phyloP scores from a whole-genome alignment of 2,888 invertebrate species.

The Galeruca laticollis region DNA sequence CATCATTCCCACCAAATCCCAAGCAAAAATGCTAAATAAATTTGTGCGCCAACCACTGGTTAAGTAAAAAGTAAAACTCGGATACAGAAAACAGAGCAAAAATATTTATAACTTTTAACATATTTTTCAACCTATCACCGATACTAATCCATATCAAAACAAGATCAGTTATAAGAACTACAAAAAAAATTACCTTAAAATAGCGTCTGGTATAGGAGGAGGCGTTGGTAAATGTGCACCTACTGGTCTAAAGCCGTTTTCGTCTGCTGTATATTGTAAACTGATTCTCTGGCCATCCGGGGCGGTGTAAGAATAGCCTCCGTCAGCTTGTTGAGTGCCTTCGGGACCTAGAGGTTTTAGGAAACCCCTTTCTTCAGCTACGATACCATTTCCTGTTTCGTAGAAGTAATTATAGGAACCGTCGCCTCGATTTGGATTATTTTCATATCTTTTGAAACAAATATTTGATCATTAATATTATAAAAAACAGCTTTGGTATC shows the following conservation, averaged over 20 bases:
- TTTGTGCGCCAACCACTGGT: too few relatives aligned
- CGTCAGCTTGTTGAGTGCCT: constrained; percentile 65
- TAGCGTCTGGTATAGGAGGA: constrained; percentile 73
- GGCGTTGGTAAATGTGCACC: constrained; percentile 73
- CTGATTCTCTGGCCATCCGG: constrained; percentile 72
- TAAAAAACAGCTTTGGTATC: background rate
- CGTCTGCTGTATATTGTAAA: constrained; percentile 71
- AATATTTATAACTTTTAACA: too few relatives aligned
- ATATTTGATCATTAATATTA: background rate
- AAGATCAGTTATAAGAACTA: too few relatives aligned
- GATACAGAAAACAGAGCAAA: too few relatives aligned
- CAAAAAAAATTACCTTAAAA: constrained; percentile 66
- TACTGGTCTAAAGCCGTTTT: constrained; percentile 70
- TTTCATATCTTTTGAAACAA: constrained; percentile 51
- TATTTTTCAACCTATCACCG: too few relatives aligned
- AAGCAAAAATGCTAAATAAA: too few relatives aligned
- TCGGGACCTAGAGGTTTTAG: constrained; percentile 65
- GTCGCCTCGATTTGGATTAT: constrained; percentile 59
- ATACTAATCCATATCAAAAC: too few relatives aligned
- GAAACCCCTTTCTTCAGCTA: constrained; percentile 54
- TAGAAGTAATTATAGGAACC: constrained; percentile 65
- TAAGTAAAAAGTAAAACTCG: too few relatives aligned
- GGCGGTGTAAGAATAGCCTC: constrained; percentile 71
- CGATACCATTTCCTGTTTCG: constrained; percentile 70
- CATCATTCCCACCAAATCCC: too few relatives aligned